phyloP scores from a whole-genome alignment of 37 sponge, comb jelly and placozoan species.

The Ianthella basta region DNA sequence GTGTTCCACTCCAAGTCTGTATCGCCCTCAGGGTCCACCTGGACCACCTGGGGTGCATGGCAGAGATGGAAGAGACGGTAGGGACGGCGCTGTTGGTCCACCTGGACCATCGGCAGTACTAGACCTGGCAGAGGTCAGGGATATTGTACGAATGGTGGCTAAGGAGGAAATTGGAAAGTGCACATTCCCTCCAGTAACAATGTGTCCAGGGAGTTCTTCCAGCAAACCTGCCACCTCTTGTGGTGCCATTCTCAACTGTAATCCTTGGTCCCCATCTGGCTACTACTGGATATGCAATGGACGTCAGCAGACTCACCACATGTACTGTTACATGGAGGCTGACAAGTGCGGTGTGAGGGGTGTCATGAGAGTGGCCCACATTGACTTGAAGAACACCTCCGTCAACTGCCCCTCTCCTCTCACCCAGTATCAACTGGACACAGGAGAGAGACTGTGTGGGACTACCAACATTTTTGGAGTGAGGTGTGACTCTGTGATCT shows the following conservation, averaged over 20 bases:
- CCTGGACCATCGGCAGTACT: background rate
- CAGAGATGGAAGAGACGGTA: background rate
- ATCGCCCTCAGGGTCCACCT: constrained; percentile 1
- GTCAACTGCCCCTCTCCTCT: constrained; percentile 1
- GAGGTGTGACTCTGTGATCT: constrained; percentile 1
- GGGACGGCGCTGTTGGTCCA: background rate
- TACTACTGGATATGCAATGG: constrained; percentile 11
- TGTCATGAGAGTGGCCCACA: constrained; percentile 17
- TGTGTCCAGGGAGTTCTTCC: background rate
- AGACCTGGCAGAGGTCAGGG: no score
- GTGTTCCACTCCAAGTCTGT: background rate
- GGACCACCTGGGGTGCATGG: background rate
- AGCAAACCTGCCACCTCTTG: background rate
- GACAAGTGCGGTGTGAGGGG: constrained; percentile 31
- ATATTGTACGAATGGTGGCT: background rate
- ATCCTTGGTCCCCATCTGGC: background rate
- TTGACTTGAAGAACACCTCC: background rate
- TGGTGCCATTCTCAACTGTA: background rate
- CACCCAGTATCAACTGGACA: background rate
- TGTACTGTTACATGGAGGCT: constrained; percentile 20
- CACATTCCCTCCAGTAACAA: background rate
- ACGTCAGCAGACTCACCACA: background rate
- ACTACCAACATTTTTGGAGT: background rate
- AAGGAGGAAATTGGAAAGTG: background rate
- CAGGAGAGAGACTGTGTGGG: constrained; percentile 15